A percentile compares a stretch with the other conserved stretches of the same genome.
Evolutionary conservation across 2,113 vertebrate genomes (phyloP).

Genomic region (Verasper variegatus): DNA sequence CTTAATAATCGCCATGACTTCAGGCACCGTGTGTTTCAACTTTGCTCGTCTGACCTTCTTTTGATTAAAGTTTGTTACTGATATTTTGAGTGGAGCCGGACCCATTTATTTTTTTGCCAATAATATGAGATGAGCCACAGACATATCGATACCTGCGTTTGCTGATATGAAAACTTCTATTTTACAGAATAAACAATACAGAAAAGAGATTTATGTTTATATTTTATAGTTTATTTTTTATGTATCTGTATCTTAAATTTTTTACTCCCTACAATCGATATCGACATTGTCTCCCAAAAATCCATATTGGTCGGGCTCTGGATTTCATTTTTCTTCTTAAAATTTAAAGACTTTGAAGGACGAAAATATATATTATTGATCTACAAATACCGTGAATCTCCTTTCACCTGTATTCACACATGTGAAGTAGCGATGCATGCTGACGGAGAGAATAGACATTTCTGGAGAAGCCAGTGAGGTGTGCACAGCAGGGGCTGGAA

Average conservation of each 20-base stretch:
- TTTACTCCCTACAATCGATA: no score
- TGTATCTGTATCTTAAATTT: no score
- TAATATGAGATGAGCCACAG: no score
- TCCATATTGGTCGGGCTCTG: no score
- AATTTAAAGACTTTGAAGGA: neutral
- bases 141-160: neutral
- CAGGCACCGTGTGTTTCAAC: neutral
- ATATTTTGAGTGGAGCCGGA: neutral
- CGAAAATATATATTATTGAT: neutral
- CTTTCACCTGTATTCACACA: neutral
- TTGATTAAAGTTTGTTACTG: neutral
- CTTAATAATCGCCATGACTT: conserved; percentile 2
- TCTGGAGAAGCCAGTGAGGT: neutral
- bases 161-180: no score
- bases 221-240: no score
- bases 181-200: no score
- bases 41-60: neutral
- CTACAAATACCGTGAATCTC: neutral
- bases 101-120: no score
- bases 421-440: neutral
- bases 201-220: no score
- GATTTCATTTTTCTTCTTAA: neutral
- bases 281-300: no score
- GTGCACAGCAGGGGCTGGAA: neutral
- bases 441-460: neutral